Base-by-base conservation (phyloP, 2,113 vertebrate species). In the Ptilonorhynchus violaceus region DNA sequence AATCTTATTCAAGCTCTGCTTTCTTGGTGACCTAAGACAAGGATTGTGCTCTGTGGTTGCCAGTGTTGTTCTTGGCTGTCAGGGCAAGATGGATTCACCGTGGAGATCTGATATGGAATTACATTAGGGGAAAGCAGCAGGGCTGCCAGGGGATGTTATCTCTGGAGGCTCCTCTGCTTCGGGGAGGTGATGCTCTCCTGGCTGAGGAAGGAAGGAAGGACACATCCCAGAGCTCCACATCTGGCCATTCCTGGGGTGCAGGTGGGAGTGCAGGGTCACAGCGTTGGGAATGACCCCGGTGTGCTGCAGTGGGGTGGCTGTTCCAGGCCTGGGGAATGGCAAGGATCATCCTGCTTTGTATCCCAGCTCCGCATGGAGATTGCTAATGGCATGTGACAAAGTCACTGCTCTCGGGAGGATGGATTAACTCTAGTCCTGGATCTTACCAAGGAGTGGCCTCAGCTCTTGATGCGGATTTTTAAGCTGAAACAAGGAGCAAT, bases 41-140 rank as follows among this genome's bases (percentile, higher is more conserved):
- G 85, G 91, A 39, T 55, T 66, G 31, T 59, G 87, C 69, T 93
- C 77, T 73, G 63, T 46, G 91, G 49, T 13, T 85, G 90, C 62
- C 86, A 88, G 30, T 95, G 96, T 93, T 97, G 95, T 96, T 95
- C 73, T 92, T 69, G 79, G 94, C 96, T 96, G 95, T 94, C 96
- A 94, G 50, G 73, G 23, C 60, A 97, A 97, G 96, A 96, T 96
- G 88, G 96, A 93, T 96, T 94, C 39, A 7, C 69, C 24, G 62
- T 62, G 73, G 73, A 87, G 86, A 94, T 96, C 88, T 93, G 96
- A 96, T 95, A 94, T 2, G 83, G 83, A 33, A 27, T 72, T 72
- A 28, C 92, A 78, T 94, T 92, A 96, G 81, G 53, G 76, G 31
- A 81, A 64, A 81, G 73, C 68, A 94, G 72, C 64, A 22, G 85